Base-by-base conservation (phyloP, 2,113 vertebrate genomes). In the Epinephelus moara region DNA sequence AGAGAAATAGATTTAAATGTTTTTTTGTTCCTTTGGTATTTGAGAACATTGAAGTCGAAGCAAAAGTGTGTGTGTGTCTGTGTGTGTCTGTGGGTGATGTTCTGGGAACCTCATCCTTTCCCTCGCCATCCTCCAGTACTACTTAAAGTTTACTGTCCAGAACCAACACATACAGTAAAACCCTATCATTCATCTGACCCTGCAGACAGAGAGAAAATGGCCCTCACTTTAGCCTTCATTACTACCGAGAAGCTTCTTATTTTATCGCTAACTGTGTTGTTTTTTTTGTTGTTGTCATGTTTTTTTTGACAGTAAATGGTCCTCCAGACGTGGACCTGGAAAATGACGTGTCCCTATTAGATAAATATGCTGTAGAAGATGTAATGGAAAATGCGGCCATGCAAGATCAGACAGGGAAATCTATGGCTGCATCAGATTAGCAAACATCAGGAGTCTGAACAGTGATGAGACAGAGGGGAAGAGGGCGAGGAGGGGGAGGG, bases 341-440 rank as follows among this genome's bases (percentile, higher is more conserved):
- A 86, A 92, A 88, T 91, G 80, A 89, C 68, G 25, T 70, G 64
- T 86, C 55, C 70, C 56, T 75, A 79, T 87, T 77, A 90, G 88
- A 94, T 90, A 92, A 92, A 90, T 79, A 81, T 66, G 60, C 69
- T 77, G 66, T 61, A 45, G 70, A 78, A 71, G 86, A 82, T 88
- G 85, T 91, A 92, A 92, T 94, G 90, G 90, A 92, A 91, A 93
- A 89, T 89, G 87, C 81, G 73, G 80, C 84, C 53, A 77, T 86
- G 72, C 4, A 19, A 90, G 78, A 94, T 93, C 91, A 92, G 92
- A 90, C 78, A 78, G 84, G 84, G 81, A 90, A 89, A 93, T 94
- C 90, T 92, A 45, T 69, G 84, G 81, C 91, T 91, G 86, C 85
- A 93, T 93, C 89, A 91, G 81, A 94, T 94, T 92, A 93, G 84